These are phyloP conservation scores for Hirtodrosophila histrioides DNA, from an alignment of 2,888 invertebrate species.

Conservation along the genomic window DNA sequence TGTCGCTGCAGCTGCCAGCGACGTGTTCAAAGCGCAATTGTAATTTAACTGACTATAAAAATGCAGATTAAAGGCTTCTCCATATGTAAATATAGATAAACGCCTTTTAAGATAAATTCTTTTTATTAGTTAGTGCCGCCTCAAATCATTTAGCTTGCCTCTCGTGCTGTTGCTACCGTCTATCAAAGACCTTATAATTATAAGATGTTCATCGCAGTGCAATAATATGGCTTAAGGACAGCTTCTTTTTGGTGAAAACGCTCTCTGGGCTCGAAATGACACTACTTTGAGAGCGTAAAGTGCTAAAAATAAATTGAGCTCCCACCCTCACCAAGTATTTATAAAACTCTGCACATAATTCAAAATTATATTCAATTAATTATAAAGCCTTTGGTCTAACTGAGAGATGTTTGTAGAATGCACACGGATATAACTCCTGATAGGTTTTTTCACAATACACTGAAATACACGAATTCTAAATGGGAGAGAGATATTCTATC, in stretches of 20 bases:
- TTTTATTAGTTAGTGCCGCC: constrained; percentile 34
- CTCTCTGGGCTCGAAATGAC: too few relatives aligned
- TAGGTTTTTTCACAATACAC: background rate
- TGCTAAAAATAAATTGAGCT: too few relatives aligned
- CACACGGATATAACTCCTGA: constrained; percentile 5
- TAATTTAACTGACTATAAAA: constrained; percentile 51
- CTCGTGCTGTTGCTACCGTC: constrained; percentile 40
- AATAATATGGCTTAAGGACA: too few relatives aligned
- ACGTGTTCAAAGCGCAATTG: constrained; percentile 29
- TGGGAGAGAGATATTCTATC: too few relatives aligned
- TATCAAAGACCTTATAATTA: constrained; percentile 4
- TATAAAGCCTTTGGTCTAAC: too few relatives aligned
- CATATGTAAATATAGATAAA: constrained; percentile 23
- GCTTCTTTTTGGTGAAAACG: too few relatives aligned
- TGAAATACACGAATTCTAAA: too few relatives aligned
- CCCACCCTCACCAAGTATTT: too few relatives aligned
- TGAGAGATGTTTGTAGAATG: background rate
- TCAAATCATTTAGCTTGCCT: constrained; percentile 1
- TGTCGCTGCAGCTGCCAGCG: constrained; percentile 9
- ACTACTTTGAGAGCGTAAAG: too few relatives aligned
- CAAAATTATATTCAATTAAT: too few relatives aligned
- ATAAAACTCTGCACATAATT: too few relatives aligned
- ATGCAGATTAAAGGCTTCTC: constrained; percentile 31
- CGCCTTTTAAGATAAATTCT: constrained; percentile 25
- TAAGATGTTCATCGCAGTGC: too few relatives aligned